Conservation (phyloP, 30 jellyfish, hydroid and myxozoan species). For the Cassiopea xamachana region DNA sequence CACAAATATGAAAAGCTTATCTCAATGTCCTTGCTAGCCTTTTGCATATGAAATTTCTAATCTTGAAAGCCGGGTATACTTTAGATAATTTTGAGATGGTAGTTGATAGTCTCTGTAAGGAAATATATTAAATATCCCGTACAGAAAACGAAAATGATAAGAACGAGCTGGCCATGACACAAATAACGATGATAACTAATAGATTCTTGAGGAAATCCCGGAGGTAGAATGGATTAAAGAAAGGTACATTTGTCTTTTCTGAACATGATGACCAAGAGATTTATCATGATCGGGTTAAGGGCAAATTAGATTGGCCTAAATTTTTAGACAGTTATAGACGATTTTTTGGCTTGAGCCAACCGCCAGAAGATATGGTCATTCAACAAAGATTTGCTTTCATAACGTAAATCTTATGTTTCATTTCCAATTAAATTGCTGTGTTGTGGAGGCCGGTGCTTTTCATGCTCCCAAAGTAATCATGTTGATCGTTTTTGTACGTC, state of each 20-base stretch:
- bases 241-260: conserved; percentile 13
- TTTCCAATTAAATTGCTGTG: conserved; percentile 3
- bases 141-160: not conserved
- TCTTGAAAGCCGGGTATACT: not conserved
- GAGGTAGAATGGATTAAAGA: conserved; percentile 11
- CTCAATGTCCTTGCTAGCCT: no score
- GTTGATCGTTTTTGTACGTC: not conserved
- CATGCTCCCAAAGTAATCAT: not conserved
- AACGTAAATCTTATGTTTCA: conserved; percentile 10
- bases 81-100: no score
- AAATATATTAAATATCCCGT: not conserved
- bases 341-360: conserved; percentile 19
- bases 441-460: conserved; percentile 17
- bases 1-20: no score
- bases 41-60: not conserved
- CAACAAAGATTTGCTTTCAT: not conserved
- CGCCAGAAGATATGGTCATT: conserved; percentile 21
- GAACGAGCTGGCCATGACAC: not conserved
- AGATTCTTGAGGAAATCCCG: conserved; percentile 17
- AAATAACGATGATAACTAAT: not conserved
- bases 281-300: conserved; percentile 27
- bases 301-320: conserved; percentile 31
- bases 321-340: conserved; percentile 43
- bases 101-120: not conserved
- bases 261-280: not conserved